A percentile compares a stretch with the other conserved stretches of the same genome.
Conservation (phyloP, 2,797 vertebrate genomes). For the Megaceryle alcyon region DNA sequence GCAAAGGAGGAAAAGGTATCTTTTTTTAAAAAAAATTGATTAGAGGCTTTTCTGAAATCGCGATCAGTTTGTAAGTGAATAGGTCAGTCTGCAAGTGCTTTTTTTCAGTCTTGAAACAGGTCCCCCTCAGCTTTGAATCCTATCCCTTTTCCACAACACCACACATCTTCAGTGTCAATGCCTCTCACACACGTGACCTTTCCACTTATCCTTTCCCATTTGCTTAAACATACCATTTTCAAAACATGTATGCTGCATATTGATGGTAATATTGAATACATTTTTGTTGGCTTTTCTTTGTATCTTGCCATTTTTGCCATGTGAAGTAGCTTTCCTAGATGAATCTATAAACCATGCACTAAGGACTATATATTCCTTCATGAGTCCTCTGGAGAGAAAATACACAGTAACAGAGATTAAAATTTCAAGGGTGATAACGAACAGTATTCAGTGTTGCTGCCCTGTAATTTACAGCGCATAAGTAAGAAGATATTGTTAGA, state of each 20-base stretch:
- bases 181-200: accelerated
- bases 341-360: background rate
- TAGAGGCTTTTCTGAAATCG: background rate
- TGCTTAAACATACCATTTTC: background rate
- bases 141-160: background rate
- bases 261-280: background rate
- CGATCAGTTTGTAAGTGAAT: background rate
- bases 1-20: background rate
- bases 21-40: background rate
- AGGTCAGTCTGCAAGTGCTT: background rate
- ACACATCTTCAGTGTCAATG: background rate
- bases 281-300: background rate
- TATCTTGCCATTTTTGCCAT: background rate
- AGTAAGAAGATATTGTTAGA: background rate
- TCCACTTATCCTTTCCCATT: background rate
- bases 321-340: background rate
- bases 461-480: background rate
- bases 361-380: background rate
- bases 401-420: background rate
- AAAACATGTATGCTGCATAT: background rate
- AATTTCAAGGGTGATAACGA: background rate
- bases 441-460: background rate
- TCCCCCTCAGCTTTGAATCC: background rate
- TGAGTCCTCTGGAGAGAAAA: background rate
- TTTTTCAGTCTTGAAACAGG: background rate